Conservation (phyloP, 30 jellyfish, hydroid and myxozoan species). For the Hydra vulgaris region DNA sequence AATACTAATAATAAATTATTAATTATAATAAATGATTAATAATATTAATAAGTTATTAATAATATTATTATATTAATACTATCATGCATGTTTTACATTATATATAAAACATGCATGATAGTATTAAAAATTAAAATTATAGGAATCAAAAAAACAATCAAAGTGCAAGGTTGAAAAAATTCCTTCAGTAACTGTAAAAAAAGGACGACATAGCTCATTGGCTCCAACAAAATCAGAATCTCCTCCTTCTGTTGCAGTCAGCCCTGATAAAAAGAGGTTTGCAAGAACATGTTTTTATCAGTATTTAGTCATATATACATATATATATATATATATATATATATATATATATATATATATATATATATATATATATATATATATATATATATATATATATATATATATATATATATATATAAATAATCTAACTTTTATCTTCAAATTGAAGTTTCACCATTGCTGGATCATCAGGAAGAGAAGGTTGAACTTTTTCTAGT, state of each 20-base stretch:
- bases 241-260: conserved; percentile 50
- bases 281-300: background rate
- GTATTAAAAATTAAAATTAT: background rate
- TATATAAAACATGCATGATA: background rate
- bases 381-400: too few relatives aligned
- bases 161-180: conserved; percentile 37
- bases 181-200: conserved; percentile 60
- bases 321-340: background rate
- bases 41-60: too few relatives aligned
- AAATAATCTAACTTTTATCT: too few relatives aligned
- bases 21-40: too few relatives aligned
- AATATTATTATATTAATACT: background rate
- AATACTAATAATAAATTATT: too few relatives aligned
- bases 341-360: too few relatives aligned
- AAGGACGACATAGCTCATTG: conserved; percentile 65
- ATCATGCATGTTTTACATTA: background rate
- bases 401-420: too few relatives aligned
- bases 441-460: too few relatives aligned
- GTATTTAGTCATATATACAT: background rate
- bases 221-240: conserved; percentile 39
- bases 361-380: too few relatives aligned
- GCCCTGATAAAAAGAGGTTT: conserved; percentile 30
- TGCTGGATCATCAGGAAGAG: too few relatives aligned
- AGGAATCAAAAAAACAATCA: conserved; percentile 27
- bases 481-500: too few relatives aligned